Evolutionary conservation across 2,113 vertebrate genomes (phyloP).

Genomic region (Semicossyphus pulcher): DNA sequence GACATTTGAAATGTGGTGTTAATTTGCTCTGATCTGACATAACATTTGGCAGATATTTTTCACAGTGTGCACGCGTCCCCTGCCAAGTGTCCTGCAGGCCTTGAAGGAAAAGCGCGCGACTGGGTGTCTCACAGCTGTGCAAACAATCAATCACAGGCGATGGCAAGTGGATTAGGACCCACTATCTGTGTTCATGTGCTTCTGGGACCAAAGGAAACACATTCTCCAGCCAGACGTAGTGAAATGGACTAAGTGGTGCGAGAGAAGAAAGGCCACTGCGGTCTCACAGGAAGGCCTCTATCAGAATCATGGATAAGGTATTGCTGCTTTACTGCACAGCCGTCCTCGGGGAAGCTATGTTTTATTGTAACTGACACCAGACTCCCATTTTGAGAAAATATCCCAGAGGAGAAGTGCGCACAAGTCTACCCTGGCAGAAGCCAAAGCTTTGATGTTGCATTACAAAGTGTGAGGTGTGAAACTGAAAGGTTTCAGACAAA

Average conservation of each 20-base stretch:
- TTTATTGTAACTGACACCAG: constrained; percentile 58
- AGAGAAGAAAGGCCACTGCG: constrained; percentile 32
- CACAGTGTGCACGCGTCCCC: background rate
- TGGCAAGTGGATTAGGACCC: constrained; percentile 74
- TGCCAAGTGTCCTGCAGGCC: constrained; percentile 18
- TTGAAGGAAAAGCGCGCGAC: constrained; percentile 7
- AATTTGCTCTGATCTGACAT: background rate
- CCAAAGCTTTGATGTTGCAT: constrained; percentile 39
- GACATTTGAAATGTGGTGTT: background rate
- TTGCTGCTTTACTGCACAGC: constrained; percentile 60
- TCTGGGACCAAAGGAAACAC: constrained; percentile 54
- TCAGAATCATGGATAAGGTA: constrained; percentile 41
- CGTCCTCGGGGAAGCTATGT: constrained; percentile 42
- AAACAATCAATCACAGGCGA: constrained; percentile 77
- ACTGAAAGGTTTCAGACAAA: constrained; percentile 1
- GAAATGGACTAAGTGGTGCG: constrained; percentile 56
- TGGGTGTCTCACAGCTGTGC: constrained; percentile 54
- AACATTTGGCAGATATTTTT: background rate
- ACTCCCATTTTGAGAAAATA: constrained; percentile 47
- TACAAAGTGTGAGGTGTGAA: background rate
- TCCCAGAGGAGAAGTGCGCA: constrained; percentile 17
- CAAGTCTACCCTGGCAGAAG: background rate
- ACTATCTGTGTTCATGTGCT: constrained; percentile 69
- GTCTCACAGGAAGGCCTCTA: constrained; percentile 48
- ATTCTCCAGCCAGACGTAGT: constrained; percentile 26